Conservation (phyloP, 2,888 invertebrate species). For the Heteromyza rotundicornis region DNA sequence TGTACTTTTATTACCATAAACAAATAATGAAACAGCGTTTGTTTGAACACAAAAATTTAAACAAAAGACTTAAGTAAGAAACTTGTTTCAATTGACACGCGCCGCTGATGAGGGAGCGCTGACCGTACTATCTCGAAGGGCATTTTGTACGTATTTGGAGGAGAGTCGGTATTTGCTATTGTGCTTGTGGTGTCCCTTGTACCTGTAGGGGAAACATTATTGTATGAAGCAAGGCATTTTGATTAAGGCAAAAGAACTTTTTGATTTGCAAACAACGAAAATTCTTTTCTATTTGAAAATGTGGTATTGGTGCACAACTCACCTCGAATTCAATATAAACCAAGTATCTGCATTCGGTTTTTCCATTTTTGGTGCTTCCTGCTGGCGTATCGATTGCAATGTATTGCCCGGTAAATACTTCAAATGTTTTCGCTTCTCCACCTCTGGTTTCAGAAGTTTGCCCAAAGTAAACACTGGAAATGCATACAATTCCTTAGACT, state of each 20-base stretch:
- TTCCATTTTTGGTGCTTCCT: conserved; percentile 1
- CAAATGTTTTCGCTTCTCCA: neutral
- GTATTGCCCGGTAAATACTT: neutral
- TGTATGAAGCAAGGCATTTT: too few species aligned
- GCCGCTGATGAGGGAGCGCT: too few species aligned
- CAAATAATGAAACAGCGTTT: too few species aligned
- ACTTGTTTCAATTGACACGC: neutral
- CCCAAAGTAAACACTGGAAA: conserved; percentile 50
- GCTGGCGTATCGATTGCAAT: neutral
- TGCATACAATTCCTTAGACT: conserved; percentile 44
- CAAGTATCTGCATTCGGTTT: conserved; percentile 38
- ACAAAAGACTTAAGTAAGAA: conserved; percentile 16
- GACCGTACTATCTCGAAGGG: neutral
- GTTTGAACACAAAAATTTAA: too few species aligned
- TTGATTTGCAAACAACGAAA: neutral
- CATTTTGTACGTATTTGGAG: conserved; percentile 35
- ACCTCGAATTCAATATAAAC: conserved; percentile 55
- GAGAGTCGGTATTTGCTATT: conserved; percentile 28
- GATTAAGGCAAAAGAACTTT: too few species aligned
- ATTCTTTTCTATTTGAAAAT: neutral
- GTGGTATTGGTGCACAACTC: conserved; percentile 15
- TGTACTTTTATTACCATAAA: too few species aligned
- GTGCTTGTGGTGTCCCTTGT: conserved; percentile 44
- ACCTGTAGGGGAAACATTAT: too few species aligned
- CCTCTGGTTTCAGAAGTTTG: conserved; percentile 38